phyloP scores from a whole-genome alignment of 2,113 vertebrate genomes.

The Tupaia tana region DNA sequence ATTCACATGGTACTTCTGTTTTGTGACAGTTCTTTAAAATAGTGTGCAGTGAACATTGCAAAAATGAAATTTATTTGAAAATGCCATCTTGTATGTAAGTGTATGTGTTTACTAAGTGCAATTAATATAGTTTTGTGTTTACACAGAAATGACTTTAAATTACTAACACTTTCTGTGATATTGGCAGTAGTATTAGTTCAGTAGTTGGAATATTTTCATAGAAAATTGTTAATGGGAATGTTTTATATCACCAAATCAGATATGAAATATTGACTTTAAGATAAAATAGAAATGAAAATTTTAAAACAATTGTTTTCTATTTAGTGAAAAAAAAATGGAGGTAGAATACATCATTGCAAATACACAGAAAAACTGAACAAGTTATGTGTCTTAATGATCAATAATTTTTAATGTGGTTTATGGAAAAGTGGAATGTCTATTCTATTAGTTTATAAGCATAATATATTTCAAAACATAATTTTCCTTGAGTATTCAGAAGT shows the following conservation, averaged over 20 bases:
- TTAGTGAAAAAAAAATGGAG: background rate
- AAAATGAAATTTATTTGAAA: background rate
- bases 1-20: background rate
- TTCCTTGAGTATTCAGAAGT: background rate
- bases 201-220: background rate
- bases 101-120: background rate
- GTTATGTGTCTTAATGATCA: background rate
- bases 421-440: background rate
- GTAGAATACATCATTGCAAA: background rate
- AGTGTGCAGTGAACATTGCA: background rate
- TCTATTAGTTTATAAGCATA: background rate
- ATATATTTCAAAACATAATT: background rate
- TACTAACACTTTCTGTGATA: background rate
- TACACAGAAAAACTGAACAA: background rate
- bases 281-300: background rate
- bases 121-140: background rate
- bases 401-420: background rate
- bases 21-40: background rate
- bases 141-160: background rate
- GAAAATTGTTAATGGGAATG: background rate
- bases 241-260: background rate
- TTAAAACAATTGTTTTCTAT: background rate
- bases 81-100: background rate
- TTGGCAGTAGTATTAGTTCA: background rate
- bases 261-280: background rate